These are phyloP conservation scores for Sebastolobus altivelis DNA, from an alignment of 2,797 vertebrate species.

Conservation along the genomic window DNA sequence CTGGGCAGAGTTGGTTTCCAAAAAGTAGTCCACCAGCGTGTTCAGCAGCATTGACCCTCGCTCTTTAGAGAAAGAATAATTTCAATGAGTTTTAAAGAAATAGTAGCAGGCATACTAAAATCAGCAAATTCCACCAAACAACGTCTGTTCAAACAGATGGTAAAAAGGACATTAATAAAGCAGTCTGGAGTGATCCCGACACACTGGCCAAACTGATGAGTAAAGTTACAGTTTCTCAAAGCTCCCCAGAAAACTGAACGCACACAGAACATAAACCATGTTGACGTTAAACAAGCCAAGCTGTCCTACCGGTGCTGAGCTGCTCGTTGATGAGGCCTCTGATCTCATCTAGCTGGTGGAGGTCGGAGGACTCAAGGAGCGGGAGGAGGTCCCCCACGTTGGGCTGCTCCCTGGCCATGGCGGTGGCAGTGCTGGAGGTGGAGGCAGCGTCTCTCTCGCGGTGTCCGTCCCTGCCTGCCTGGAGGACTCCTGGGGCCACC, in stretches of 20 bases:
- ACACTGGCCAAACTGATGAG: neutral
- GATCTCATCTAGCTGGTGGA: constrained; percentile 93
- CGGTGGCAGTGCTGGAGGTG: constrained; percentile 76
- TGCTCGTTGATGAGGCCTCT: constrained; percentile 93
- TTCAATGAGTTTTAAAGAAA: neutral
- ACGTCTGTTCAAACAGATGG: neutral
- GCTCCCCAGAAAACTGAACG: neutral
- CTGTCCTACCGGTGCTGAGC: constrained; percentile 90
- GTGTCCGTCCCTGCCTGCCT: constrained; percentile 80
- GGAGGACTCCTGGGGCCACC: constrained; percentile 84
- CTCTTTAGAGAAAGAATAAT: constrained; percentile 78
- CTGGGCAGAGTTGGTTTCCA: constrained; percentile 94
- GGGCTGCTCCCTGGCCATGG: constrained; percentile 94
- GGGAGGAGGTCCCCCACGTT: constrained; percentile 93
- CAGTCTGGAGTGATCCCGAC: neutral
- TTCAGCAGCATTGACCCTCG: constrained; percentile 96
- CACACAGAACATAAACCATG: neutral
- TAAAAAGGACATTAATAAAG: neutral
- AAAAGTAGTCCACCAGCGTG: constrained; percentile 95
- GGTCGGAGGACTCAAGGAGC: constrained; percentile 93
- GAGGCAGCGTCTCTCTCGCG: constrained; percentile 73
- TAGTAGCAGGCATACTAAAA: neutral
- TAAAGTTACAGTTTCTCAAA: neutral
- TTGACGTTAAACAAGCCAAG: neutral
- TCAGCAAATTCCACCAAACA: neutral